Conservation (phyloP, 2,797 vertebrate genomes). For the Phrynocephalus forsythii region DNA sequence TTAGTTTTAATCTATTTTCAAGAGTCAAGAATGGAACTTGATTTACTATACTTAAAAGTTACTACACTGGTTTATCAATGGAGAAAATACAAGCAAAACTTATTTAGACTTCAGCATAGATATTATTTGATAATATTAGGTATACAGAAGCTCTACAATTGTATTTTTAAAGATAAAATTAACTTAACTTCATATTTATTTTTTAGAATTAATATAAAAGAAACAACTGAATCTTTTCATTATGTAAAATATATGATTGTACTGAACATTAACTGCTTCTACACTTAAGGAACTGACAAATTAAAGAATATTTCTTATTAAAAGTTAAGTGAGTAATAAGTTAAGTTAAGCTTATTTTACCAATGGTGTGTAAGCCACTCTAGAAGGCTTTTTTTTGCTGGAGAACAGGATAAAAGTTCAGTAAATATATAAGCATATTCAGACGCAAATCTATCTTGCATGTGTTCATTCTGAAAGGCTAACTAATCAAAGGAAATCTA, state of each 20-base stretch:
- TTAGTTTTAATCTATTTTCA: conserved; percentile 42
- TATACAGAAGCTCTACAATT: not conserved
- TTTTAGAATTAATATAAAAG: not conserved
- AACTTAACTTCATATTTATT: not conserved
- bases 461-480: conserved; percentile 54
- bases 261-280: not conserved
- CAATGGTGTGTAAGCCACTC: not conserved
- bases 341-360: not conserved
- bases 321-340: conserved; percentile 14
- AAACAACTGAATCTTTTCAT: not conserved
- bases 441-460: conserved; percentile 51
- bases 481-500: not conserved
- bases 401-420: not conserved
- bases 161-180: conserved; percentile 15
- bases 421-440: conserved; percentile 25
- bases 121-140: not conserved
- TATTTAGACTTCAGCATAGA: not conserved
- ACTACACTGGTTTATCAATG: not conserved
- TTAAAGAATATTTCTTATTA: not conserved
- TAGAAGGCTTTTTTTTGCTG: not conserved
- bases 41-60: not conserved
- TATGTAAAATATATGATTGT: not conserved
- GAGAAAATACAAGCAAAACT: not conserved
- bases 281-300: not conserved
- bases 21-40: not conserved